Conservation (phyloP, 2,888 invertebrate genomes). For the Labia minor region DNA sequence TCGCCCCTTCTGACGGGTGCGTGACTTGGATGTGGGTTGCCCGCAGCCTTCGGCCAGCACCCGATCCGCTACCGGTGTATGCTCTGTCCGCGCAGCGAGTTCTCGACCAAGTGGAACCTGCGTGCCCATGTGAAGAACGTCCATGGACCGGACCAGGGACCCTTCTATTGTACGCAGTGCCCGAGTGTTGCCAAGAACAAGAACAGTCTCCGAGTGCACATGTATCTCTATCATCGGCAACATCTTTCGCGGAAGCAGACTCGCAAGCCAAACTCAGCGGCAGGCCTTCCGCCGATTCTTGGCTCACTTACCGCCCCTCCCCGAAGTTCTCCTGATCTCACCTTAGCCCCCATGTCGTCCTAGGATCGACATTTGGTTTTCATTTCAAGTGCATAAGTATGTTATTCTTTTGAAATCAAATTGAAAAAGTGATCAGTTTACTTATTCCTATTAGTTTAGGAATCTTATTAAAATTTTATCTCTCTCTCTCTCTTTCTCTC, state of each 20-base stretch:
- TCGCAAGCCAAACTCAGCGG: not conserved
- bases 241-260: not conserved
- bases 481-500: too few species aligned
- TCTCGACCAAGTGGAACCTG: not conserved
- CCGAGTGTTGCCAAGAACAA: slow-evolving; percentile 18
- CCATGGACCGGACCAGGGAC: slow-evolving; percentile 16
- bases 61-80: not conserved
- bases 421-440: too few species aligned
- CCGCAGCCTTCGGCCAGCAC: not conserved
- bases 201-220: slow-evolving; percentile 20
- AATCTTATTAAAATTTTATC: too few species aligned
- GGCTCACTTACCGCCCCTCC: not conserved
- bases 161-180: slow-evolving; percentile 16
- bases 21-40: slow-evolving; percentile 5
- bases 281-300: not conserved
- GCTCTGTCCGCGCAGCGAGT: slow-evolving; percentile 13
- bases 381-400: too few species aligned
- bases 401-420: too few species aligned
- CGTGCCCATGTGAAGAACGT: slow-evolving; percentile 14
- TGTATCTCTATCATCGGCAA: slow-evolving; percentile 1
- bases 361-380: too few species aligned
- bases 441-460: too few species aligned
- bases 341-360: too few species aligned
- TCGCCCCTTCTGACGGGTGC: not conserved
- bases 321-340: not conserved